Conservation (phyloP, 2,797 vertebrate species). For the Emys orbicularis region DNA sequence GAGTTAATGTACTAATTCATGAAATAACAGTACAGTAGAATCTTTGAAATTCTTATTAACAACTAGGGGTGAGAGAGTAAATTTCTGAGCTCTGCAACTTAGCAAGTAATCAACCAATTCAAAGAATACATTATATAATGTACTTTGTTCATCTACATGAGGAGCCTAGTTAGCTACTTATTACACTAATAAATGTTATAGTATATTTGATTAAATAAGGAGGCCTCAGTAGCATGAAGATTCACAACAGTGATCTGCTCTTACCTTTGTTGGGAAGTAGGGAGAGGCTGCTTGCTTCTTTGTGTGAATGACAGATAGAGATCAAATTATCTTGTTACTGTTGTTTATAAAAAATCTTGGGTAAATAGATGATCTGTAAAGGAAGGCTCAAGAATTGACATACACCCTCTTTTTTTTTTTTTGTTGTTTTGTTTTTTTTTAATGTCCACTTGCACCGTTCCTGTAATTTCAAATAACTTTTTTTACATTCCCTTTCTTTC, state of each 20-base stretch:
- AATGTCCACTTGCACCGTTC: neutral
- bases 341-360: neutral
- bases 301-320: neutral
- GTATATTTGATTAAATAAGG: neutral
- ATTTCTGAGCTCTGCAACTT: constrained; percentile 19
- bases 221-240: neutral
- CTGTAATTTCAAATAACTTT: neutral
- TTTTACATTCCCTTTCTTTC: neutral
- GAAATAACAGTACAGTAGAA: neutral
- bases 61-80: neutral
- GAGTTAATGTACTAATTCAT: neutral
- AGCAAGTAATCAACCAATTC: neutral
- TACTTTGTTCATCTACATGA: neutral
- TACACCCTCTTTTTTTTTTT: no score
- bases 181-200: neutral
- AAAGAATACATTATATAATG: neutral
- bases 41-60: constrained; percentile 18
- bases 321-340: neutral
- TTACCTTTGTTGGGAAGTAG: neutral
- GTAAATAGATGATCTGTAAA: neutral
- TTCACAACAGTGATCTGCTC: neutral
- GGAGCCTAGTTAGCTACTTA: neutral
- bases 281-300: neutral
- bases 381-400: neutral
- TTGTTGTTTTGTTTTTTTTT: neutral